Evolutionary conservation across 2,113 vertebrate genomes (phyloP).

Genomic region (Lophochroa leadbeateri): DNA sequence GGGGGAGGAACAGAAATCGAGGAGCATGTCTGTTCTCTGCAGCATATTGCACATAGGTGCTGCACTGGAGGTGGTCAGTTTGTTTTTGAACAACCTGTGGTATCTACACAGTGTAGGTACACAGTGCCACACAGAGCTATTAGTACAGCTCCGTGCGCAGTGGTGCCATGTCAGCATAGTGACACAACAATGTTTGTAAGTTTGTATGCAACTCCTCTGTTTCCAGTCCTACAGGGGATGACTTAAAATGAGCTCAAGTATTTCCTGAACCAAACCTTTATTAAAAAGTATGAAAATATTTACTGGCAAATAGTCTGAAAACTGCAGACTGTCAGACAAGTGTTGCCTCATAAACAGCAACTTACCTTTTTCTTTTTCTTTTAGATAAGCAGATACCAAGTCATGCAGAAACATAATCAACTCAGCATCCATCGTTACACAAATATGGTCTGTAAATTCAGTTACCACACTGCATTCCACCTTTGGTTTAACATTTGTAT

Average conservation of each 20-base stretch:
- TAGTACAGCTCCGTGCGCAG: not conserved
- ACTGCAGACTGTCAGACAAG: not conserved
- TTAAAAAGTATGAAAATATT: not conserved
- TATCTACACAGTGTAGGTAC: not conserved
- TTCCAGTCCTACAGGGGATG: not conserved
- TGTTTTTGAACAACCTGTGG: not conserved
- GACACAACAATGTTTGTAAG: not conserved
- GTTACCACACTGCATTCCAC: conserved; percentile 99
- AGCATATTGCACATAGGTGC: not conserved
- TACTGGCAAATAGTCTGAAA: not conserved
- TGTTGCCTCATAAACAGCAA: not conserved
- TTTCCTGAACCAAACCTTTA: not conserved
- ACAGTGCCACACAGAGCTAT: not conserved
- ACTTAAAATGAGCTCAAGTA: not conserved
- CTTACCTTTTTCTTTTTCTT: conserved; percentile 98
- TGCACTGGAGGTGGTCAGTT: not conserved
- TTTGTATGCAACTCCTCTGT: not conserved
- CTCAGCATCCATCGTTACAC: conserved; percentile 99
- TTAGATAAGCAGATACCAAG: conserved; percentile 96
- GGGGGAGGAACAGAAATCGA: not conserved
- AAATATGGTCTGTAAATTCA: conserved; percentile 99
- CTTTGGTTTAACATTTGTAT: conserved; percentile 89
- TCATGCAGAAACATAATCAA: conserved; percentile 99
- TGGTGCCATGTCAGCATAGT: not conserved
- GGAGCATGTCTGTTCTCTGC: not conserved